phyloP scores from a whole-genome alignment of 2,113 vertebrate species.

The Centrocercus urophasianus region DNA sequence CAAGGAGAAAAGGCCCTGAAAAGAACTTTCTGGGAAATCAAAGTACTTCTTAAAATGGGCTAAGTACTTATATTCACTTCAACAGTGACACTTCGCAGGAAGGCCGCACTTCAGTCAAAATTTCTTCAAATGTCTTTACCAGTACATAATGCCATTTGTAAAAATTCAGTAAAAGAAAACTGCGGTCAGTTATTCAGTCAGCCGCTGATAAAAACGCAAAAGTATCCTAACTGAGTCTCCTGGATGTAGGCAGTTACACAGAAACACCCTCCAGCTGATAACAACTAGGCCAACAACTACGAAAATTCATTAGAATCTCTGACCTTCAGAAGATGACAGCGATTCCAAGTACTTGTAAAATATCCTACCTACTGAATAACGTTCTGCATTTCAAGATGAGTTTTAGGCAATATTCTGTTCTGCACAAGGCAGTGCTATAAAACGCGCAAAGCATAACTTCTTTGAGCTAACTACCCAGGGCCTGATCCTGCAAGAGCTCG shows the following conservation, averaged over 20 bases:
- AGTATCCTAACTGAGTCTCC: neutral
- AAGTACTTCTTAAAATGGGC: neutral
- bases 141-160: neutral
- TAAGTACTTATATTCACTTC: neutral
- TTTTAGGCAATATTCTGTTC: neutral
- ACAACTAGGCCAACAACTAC: neutral
- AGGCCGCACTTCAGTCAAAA: neutral
- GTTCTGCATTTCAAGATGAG: neutral
- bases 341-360: neutral
- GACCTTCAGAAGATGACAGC: neutral
- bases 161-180: neutral
- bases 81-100: neutral
- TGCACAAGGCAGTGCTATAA: neutral
- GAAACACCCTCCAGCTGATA: neutral
- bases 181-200: neutral
- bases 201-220: neutral
- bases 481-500: slow-evolving; percentile 14
- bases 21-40: neutral
- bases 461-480: neutral
- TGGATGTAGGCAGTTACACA: neutral
- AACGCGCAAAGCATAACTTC: slow-evolving; percentile 3
- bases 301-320: neutral
- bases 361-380: neutral
- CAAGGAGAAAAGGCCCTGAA: neutral
- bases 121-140: neutral